phyloP scores from a whole-genome alignment of 2,113 vertebrate genomes.

The Falco punctatus region DNA sequence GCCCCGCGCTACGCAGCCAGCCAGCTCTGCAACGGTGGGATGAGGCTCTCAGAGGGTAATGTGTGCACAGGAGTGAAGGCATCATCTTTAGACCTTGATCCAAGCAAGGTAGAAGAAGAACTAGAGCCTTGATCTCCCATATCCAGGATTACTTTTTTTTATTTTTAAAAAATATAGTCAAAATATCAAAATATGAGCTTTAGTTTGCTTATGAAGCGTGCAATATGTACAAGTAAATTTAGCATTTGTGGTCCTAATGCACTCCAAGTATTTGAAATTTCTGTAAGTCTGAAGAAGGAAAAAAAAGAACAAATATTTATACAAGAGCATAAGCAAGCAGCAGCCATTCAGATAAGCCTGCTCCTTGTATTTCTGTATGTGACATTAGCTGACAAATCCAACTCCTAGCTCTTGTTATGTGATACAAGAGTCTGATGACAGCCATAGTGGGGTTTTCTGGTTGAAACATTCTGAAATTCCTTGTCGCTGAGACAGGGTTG shows the following conservation, averaged over 20 bases:
- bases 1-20: rapidly evolving
- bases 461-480: neutral
- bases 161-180: neutral
- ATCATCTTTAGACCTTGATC: neutral
- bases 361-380: neutral
- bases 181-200: neutral
- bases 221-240: neutral
- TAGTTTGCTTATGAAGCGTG: neutral
- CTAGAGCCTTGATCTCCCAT: neutral
- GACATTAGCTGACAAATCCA: neutral
- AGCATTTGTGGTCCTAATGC: neutral
- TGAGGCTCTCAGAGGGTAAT: rapidly evolving
- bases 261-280: neutral
- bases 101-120: neutral
- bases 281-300: neutral
- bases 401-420: neutral
- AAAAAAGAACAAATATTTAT: neutral
- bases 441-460: neutral
- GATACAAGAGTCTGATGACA: neutral
- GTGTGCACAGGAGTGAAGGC: rapidly evolving
- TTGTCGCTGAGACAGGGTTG: neutral
- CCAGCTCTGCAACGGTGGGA: neutral
- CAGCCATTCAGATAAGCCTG: neutral
- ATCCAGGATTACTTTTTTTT: neutral
- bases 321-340: neutral